Percentiles rank a stretch among this genome's conserved stretches.
Conservation (phyloP, 2,888 invertebrate genomes). For the Halocaridina rubra region DNA sequence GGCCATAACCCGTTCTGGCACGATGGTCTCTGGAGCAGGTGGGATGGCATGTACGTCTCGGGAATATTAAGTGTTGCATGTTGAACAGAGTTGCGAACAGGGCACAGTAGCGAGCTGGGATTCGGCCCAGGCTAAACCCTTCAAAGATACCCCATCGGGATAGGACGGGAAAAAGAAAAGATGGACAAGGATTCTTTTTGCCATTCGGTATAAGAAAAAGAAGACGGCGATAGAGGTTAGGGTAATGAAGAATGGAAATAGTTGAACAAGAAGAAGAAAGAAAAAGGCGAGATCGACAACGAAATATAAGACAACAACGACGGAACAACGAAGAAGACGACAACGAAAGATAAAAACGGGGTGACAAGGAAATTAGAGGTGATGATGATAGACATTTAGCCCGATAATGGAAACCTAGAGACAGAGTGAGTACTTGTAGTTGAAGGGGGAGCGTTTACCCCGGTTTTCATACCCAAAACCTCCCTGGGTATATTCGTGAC, state of each 20-base stretch:
- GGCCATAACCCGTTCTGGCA: not conserved
- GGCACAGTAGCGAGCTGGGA: slow-evolving; percentile 35
- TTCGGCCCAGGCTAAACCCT: no score
- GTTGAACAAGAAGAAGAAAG: not conserved
- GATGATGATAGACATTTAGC: not conserved
- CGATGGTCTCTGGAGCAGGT: not conserved
- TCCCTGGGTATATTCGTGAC: not conserved
- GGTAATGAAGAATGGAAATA: not conserved
- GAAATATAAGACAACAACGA: not conserved
- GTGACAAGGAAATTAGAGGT: not conserved
- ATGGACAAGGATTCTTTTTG: not conserved
- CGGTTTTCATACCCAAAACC: not conserved
- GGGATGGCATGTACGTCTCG: slow-evolving; percentile 26
- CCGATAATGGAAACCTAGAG: not conserved
- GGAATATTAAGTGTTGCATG: slow-evolving; percentile 52
- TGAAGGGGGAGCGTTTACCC: not conserved
- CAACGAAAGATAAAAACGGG: not conserved
- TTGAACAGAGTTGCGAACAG: slow-evolving; percentile 45
- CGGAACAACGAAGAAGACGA: not conserved
- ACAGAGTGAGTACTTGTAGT: not conserved
- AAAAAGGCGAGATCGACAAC: not conserved
- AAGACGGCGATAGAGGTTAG: not conserved
- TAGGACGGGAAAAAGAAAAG: no score
- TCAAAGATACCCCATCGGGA: not conserved
- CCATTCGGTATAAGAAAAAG: no score